Conservation (phyloP, 2,113 vertebrate genomes). For the Nematolebias whitei region DNA sequence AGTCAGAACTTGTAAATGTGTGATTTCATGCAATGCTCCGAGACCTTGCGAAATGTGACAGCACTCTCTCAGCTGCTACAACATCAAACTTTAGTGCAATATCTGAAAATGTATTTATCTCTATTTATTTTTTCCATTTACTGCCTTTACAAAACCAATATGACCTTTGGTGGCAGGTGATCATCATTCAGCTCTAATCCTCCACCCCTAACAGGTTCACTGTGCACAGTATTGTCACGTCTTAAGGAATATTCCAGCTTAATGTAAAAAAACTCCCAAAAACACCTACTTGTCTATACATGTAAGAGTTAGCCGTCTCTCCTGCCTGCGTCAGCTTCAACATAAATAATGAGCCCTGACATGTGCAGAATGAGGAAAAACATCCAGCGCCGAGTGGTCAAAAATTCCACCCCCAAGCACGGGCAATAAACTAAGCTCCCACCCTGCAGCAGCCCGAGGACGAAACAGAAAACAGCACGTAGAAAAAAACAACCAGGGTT, state of each 20-base stretch:
- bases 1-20: too few relatives aligned
- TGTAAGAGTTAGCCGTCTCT: slow-evolving; percentile 56
- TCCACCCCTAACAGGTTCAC: too few relatives aligned
- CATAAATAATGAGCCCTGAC: slow-evolving; percentile 67
- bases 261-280: slow-evolving; percentile 31
- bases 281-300: slow-evolving; percentile 60
- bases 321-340: slow-evolving; percentile 56
- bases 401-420: slow-evolving; percentile 10
- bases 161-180: too few relatives aligned
- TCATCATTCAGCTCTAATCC: too few relatives aligned
- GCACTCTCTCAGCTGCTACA: too few relatives aligned
- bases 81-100: too few relatives aligned
- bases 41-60: too few relatives aligned
- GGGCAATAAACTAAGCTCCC: slow-evolving; percentile 15
- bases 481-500: slow-evolving; percentile 28
- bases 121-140: too few relatives aligned
- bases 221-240: slow-evolving; percentile 35
- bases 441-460: slow-evolving; percentile 4
- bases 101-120: too few relatives aligned
- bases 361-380: slow-evolving; percentile 62
- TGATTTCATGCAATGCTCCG: too few relatives aligned
- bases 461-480: slow-evolving; percentile 10
- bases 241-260: slow-evolving; percentile 37
- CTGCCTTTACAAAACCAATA: too few relatives aligned
- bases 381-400: slow-evolving; percentile 33